Evolutionary conservation across 1,140 invertebrate genomes (phyloP), one percentile per base, ranked within the genome.

Genomic region (Monochamus saltuarius): DNA sequence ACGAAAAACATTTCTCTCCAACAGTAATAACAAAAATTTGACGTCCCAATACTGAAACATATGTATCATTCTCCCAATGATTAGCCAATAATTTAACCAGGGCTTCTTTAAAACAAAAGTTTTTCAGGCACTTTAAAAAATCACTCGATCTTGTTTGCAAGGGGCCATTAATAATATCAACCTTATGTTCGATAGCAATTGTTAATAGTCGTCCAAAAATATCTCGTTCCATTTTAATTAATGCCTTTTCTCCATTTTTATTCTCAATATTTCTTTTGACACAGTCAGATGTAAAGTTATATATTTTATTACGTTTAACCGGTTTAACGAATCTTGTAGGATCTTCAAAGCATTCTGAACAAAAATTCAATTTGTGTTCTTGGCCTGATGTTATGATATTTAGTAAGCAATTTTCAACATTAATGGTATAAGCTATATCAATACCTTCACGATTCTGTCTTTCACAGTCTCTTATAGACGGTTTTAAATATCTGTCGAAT

Each of bases 71-170:
- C 56, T 17, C 46, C 45, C 60, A 73, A 62, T 73, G 60, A 47
- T 66, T 60, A 53, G 67, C 56, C 29, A 74, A 47, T 57, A 74
- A 71, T 17, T 54, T 34, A 9, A 74, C 70, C 14, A 73, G 45
- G 54, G 63, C 66, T 42, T 71, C 70, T 65, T 75, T 75, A 36
- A 75, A 75, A n/a, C 38, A 51, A 61, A 42, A 64, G 66, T 69
- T 73, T 62, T 71, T 71, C 8, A 73, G 38, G 38, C 56, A 64
- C 67, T 66, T 36, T 6, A 65, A 60, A 68, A 73, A 71, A 67
- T 68, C 40, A 7, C 46, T 65, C 1, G 73, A 63, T 68, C 72
- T 71, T 4, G 46, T 65, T 69, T 75, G 71, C 39, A 56, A 35
- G 52, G 66, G 6, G 1, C 34, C 47, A 29, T 34, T 34, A n/a